Conservation (phyloP, 2,797 vertebrate genomes). For the Tokudaia muenninki region DNA sequence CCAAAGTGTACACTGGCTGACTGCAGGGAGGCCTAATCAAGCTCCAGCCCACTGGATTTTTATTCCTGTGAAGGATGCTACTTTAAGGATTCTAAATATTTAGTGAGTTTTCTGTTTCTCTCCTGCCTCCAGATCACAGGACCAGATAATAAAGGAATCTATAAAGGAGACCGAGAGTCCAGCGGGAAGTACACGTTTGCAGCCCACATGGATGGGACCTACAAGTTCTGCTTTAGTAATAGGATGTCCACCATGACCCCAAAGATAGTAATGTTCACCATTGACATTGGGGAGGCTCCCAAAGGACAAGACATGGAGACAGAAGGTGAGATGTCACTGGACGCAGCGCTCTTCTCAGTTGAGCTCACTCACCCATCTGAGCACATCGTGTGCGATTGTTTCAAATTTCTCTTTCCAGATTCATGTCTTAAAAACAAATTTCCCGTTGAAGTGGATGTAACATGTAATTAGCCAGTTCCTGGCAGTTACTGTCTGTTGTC, state of each 20-base stretch:
- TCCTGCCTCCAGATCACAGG: slow-evolving; percentile 94
- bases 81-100: background rate
- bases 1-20: background rate
- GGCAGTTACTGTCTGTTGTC: slow-evolving; percentile 64
- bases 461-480: slow-evolving; percentile 30
- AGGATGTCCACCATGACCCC: slow-evolving; percentile 99
- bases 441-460: background rate
- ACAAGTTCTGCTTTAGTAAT: slow-evolving; percentile 99
- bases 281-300: slow-evolving; percentile 98
- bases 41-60: background rate
- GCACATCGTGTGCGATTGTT: background rate
- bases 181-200: slow-evolving; percentile 99
- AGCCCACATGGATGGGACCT: slow-evolving; percentile 98
- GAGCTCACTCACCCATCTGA: background rate
- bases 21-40: background rate
- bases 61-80: background rate
- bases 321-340: slow-evolving; percentile 92
- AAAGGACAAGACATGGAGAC: slow-evolving; percentile 99
- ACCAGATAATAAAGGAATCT: slow-evolving; percentile 97
- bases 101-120: slow-evolving; percentile 36
- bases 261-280: slow-evolving; percentile 99
- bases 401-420: background rate
- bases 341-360: background rate
- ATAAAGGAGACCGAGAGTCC: slow-evolving; percentile 98
- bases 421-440: slow-evolving; percentile 10